Base-by-base conservation (phyloP, 2,888 invertebrate species). In the Epistrophe grossulariae region DNA sequence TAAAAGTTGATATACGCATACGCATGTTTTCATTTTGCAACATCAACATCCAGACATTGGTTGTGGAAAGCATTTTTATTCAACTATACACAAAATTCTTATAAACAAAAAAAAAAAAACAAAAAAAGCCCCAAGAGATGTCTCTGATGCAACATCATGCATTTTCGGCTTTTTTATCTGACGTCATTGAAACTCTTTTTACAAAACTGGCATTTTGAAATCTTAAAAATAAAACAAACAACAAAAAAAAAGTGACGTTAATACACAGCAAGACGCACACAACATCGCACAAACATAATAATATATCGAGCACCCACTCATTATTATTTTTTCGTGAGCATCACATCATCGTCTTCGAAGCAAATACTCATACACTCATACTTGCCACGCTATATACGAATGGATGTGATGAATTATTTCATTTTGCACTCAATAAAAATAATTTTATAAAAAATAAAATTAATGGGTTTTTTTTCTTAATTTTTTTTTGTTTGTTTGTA, bases 361-460 rank as follows among this genome's bases (percentile, higher is more conserved):
- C 24, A 55, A 55, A 24, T 55, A 24, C 15, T 55, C 24, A 55
- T 28, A 28, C 52, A 60, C 17, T 62, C 59, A 4, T 7, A 6
- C n/a, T n/a, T n/a, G n/a, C n/a, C 19, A 5, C 19, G 1, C 35
- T 35, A 4, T 13, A 3, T 40, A 13, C 35, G 11, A 62, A 62
- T 43, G 38, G 35, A 60, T 60, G 68, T 76, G 81, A 81, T 81
- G 74, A 81, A 81, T 81, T 81, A 76, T 81, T 70, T 76, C 45
- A 19, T 76, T 81, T 81, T 81, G 60, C 74, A 81, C 80, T 81
- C 74, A 70, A 76, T 76, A 81, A 81, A 76, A 45, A 70, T 66
- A 17, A 66, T 66, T 31, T 66, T 45, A 48, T 45, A 60, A 74
- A 50, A 70, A 31, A 62, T 62, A 50, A 79, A 71, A 59, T 48